Evolutionary conservation across 2,113 vertebrate species (phyloP).

Genomic region (Ahaetulla prasina): DNA sequence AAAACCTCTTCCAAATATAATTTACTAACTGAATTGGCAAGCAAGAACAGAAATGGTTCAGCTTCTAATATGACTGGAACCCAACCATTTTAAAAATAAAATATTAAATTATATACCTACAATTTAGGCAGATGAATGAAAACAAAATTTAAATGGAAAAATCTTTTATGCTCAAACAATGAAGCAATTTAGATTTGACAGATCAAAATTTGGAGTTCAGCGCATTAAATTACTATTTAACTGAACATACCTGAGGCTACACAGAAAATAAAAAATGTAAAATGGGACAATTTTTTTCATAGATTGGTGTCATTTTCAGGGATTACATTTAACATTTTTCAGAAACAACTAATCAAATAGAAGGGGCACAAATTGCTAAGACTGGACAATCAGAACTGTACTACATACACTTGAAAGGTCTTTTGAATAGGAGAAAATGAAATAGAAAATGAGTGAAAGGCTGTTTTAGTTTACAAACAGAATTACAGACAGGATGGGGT

Average conservation of each 20-base stretch:
- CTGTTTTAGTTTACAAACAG: not conserved
- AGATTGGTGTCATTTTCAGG: not conserved
- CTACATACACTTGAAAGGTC: not conserved
- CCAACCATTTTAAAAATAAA: not conserved
- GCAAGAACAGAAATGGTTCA: not conserved
- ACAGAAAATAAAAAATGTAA: not conserved
- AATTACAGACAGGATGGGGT: not conserved
- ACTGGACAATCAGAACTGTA: not conserved
- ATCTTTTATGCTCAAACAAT: not conserved
- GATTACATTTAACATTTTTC: not conserved
- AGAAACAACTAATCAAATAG: not conserved
- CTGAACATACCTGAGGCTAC: not conserved
- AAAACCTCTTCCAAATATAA: not conserved
- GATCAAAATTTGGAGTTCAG: not conserved
- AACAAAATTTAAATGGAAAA: not conserved
- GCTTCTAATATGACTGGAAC: not conserved
- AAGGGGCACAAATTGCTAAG: not conserved
- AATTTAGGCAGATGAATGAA: not conserved
- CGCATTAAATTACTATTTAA: not conserved
- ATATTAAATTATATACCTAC: not conserved
- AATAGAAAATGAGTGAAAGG: not conserved
- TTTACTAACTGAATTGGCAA: not conserved
- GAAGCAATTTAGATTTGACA: not conserved
- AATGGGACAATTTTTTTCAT: not conserved
- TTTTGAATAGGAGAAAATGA: not conserved